Evolutionary conservation across 2,797 vertebrate species (phyloP), one percentile per base, ranked within the genome.

Genomic region (Pempheris klunzingeri): DNA sequence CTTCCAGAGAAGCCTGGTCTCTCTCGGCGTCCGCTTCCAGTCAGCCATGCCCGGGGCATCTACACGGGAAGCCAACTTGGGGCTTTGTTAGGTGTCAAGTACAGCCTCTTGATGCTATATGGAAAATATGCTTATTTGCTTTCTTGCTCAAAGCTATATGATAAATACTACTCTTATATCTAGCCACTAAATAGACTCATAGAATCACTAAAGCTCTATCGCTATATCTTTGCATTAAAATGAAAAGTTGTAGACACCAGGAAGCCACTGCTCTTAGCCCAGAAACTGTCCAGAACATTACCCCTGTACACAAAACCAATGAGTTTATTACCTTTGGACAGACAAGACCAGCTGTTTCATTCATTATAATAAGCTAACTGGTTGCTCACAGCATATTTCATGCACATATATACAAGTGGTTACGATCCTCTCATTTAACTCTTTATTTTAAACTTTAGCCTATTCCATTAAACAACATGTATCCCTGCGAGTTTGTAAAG

Each of bases 61-160:
- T 43, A 72, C 72, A 72, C 22, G 14, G 28, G 69, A 50, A 86
- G 32, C n/a, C n/a, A n/a, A n/a, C n/a, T n/a, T n/a, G n/a, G n/a
- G n/a, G n/a, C n/a, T n/a, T n/a, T n/a, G n/a, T n/a, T n/a, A n/a
- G n/a, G n/a, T n/a, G n/a, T n/a, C n/a, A n/a, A n/a, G n/a, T n/a
- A n/a, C n/a, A n/a, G n/a, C n/a, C n/a, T n/a, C n/a, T n/a, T n/a
- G n/a, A n/a, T n/a, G n/a, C n/a, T n/a, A n/a, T n/a, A n/a, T n/a
- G n/a, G n/a, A n/a, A 32, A 47, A 38, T 30, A 41, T 2, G 26
- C 8, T 24, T 22, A 39, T 39, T 39, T 65, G 32, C 24, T 30
- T 60, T 59, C 43, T 53, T 43, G 24, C 26, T 20, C 2, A 18
- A 17, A 49, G 18, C 9, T 24, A 38, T n/a, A 52, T 54, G 26